Evolutionary conservation across 2,888 invertebrate genomes (phyloP), one percentile per base, ranked within the genome.

Genomic region (Ophioninae sp.): DNA sequence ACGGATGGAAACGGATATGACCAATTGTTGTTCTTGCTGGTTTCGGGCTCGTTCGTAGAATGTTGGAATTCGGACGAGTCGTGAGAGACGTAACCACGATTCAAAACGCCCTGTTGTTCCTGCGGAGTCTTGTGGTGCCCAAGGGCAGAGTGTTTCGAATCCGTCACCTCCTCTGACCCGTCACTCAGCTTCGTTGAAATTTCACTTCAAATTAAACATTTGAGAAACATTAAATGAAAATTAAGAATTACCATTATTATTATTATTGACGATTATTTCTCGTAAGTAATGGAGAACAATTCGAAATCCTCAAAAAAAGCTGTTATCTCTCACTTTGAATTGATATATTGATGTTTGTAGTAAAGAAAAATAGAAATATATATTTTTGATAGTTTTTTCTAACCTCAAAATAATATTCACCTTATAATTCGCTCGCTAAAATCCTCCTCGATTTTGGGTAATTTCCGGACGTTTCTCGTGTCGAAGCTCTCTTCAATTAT

Each of bases 401-500:
- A 39, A 23, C 23, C 13, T 8, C 13, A 37, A 68, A 20, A 65
- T 20, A 44, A 64, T 50, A 8, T 17, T 69, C 82, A 92, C 93
- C 91, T 91, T 87, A 92, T 90, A 81, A 92, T 90, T 56, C 90
- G 89, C 80, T 92, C 91, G 61, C 89, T 90, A 21, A 91, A 89
- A 7, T 90, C 89, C 78, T 92, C 91, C 44, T 91, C 91, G 13
- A 89, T 91, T 82, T 89, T 92, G 8, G 89, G 89, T 67, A 91
- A 87, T 86, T 91, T 91, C 69, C 90, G 88, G 62, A 88, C 87
- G 80, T 92, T 92, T 64, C 89, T 94, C 80, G 95, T 95, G 88
- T 95, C 96, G 89, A 96, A 95, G 87, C 97, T 97, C 93, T 98
- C 97, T 89, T 98, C 97, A 85, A 98, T 96, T 80, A 98, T 97